A percentile compares a stretch with the other conserved stretches of the same genome.
Evolutionary conservation across 2,113 vertebrate genomes (phyloP).

Genomic region (Etheostoma spectabile): DNA sequence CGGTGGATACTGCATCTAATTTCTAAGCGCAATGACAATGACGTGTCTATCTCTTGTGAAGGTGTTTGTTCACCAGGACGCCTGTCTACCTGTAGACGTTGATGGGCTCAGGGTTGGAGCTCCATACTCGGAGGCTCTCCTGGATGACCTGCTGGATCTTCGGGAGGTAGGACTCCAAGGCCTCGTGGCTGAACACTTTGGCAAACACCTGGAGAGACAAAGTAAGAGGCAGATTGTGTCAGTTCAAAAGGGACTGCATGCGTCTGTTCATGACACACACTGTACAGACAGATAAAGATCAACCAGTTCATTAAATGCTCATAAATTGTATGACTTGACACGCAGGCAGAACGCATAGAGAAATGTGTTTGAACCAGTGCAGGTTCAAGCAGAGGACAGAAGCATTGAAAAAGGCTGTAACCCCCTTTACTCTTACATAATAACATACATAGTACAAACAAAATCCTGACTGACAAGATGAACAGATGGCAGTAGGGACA

Average conservation of each 20-base stretch:
- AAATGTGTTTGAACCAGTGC: not conserved
- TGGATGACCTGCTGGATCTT: conserved; percentile 98
- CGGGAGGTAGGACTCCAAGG: conserved; percentile 95
- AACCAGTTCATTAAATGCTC: not conserved
- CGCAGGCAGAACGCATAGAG: not conserved
- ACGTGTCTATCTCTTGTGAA: not conserved
- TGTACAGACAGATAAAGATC: conserved; percentile 8
- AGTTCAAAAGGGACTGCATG: not conserved
- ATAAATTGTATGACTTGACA: not conserved
- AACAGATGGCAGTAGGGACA: conserved; percentile 3
- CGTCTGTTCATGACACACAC: not conserved
- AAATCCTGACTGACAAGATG: conserved; percentile 32
- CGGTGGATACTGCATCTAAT: accelerated
- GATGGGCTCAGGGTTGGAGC: conserved; percentile 92
- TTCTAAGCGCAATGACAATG: not conserved
- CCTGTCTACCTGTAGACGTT: conserved; percentile 88
- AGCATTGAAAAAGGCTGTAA: not conserved
- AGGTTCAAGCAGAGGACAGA: conserved; percentile 37
- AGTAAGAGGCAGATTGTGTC: not conserved
- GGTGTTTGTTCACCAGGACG: not conserved
- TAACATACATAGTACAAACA: not conserved
- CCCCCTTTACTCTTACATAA: not conserved
- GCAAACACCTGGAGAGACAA: conserved; percentile 89
- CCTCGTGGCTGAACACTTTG: conserved; percentile 97
- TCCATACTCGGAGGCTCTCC: conserved; percentile 94